phyloP scores from a whole-genome alignment of 2,113 vertebrate species.

The Dissostichus mawsoni region DNA sequence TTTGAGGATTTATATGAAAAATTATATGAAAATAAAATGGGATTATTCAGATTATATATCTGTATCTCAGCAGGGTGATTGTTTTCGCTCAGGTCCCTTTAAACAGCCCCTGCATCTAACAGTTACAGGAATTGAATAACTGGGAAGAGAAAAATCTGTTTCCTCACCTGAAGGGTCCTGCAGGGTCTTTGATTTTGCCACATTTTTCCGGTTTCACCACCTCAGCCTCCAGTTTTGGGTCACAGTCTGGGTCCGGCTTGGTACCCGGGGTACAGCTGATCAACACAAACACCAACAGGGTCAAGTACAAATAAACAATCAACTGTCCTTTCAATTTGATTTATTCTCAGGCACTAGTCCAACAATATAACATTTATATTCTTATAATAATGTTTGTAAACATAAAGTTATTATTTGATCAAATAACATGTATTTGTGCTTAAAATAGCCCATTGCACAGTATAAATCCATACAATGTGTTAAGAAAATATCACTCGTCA shows the following conservation, averaged over 20 bases:
- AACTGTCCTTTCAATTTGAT: background rate
- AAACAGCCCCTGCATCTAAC: background rate
- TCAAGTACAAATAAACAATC: background rate
- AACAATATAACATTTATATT: background rate
- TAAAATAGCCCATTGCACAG: no score
- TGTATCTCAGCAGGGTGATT: no score
- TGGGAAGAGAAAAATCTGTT: background rate
- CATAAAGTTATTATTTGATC: no score
- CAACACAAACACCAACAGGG: background rate
- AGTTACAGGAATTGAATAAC: background rate
- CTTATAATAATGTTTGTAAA: background rate
- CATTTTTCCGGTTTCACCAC: conserved; percentile 82
- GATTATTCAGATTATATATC: no score
- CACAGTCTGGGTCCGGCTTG: conserved; percentile 77
- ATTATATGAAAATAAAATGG: no score
- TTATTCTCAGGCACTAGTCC: background rate
- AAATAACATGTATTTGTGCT: no score
- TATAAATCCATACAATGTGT: no score
- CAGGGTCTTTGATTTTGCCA: conserved; percentile 76
- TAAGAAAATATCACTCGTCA: no score
- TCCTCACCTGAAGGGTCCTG: conserved; percentile 83
- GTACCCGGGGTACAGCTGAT: conserved; percentile 78
- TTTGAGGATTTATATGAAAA: no score
- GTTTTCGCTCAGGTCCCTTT: no score
- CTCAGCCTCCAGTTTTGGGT: conserved; percentile 71